Conservation (phyloP, 2,113 vertebrate species). For the Oplegnathus fasciatus region DNA sequence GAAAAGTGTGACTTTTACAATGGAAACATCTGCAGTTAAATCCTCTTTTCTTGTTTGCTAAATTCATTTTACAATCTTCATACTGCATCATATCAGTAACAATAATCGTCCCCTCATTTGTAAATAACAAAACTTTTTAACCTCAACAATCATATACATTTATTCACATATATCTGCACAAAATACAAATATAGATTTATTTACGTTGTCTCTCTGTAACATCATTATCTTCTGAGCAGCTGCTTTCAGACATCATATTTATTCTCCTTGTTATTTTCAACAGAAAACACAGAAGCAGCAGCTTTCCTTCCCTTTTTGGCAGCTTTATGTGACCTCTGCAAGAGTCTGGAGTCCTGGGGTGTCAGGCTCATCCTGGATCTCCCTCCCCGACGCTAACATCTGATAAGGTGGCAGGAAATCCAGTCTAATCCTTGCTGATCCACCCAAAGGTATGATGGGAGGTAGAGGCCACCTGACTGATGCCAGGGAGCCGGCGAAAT, state of each 20-base stretch:
- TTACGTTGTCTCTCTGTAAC: constrained; percentile 9
- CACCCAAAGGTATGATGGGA: constrained; percentile 43
- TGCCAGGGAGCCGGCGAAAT: background rate
- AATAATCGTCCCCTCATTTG: constrained; percentile 6
- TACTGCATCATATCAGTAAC: constrained; percentile 1
- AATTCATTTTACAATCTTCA: background rate
- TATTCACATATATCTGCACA: constrained; percentile 59
- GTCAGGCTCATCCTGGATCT: constrained; percentile 14
- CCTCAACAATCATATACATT: constrained; percentile 36
- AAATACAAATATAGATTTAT: constrained; percentile 73
- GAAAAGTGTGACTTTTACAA: constrained; percentile 35
- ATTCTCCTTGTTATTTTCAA: constrained; percentile 8
- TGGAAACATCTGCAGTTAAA: constrained; percentile 29
- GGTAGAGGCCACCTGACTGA: constrained; percentile 28
- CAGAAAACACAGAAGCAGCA: constrained; percentile 7
- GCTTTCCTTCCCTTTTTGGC: constrained; percentile 20
- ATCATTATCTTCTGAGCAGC: background rate
- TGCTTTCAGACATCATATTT: background rate
- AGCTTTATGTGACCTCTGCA: constrained; percentile 26
- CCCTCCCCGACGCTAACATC: constrained; percentile 6
- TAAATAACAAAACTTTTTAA: constrained; percentile 34
- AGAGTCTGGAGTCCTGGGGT: constrained; percentile 1
- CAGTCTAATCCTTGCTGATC: constrained; percentile 57
- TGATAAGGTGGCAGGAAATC: constrained; percentile 43
- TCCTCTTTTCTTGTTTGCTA: background rate